phyloP scores from a whole-genome alignment of 2,113 vertebrate genomes.

The Podarcis raffonei region DNA sequence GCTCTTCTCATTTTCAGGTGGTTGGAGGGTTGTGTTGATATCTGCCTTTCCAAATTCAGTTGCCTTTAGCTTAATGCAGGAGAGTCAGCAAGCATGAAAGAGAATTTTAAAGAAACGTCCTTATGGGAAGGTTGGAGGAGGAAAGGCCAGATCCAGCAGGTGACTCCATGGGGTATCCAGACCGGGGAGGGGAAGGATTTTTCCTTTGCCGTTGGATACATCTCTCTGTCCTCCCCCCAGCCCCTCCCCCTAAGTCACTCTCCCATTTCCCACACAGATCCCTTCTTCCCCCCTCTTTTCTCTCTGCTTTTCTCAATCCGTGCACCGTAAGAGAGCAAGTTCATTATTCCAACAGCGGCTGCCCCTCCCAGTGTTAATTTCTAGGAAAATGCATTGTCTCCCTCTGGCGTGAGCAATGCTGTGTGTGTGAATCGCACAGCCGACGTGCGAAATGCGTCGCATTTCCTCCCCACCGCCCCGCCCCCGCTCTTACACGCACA shows the following conservation, averaged over 20 bases:
- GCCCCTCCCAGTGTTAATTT: conserved; percentile 40
- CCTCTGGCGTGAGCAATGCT: conserved; percentile 32
- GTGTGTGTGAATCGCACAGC: conserved; percentile 51
- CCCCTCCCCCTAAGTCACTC: too few relatives aligned
- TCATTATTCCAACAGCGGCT: conserved; percentile 9
- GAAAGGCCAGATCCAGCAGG: not conserved
- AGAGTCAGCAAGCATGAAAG: not conserved
- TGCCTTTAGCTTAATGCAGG: not conserved
- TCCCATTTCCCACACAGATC: not conserved
- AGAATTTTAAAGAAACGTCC: not conserved
- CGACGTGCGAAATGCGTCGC: conserved; percentile 43
- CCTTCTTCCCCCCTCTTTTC: not conserved
- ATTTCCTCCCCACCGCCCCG: too few relatives aligned
- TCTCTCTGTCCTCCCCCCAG: too few relatives aligned
- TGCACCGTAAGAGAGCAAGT: fast-evolving
- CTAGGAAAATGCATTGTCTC: conserved; percentile 30
- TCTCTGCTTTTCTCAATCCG: fast-evolving
- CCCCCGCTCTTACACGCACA: not conserved
- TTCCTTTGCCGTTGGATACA: not conserved
- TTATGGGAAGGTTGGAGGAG: too few relatives aligned
- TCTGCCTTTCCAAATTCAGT: not conserved
- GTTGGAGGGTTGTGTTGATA: too few relatives aligned
- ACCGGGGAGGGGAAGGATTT: not conserved
- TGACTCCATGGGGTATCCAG: not conserved
- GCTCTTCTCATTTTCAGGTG: too few relatives aligned